Conservation (phyloP, 2,797 vertebrate species). For the Gymnoscopelus braueri region DNA sequence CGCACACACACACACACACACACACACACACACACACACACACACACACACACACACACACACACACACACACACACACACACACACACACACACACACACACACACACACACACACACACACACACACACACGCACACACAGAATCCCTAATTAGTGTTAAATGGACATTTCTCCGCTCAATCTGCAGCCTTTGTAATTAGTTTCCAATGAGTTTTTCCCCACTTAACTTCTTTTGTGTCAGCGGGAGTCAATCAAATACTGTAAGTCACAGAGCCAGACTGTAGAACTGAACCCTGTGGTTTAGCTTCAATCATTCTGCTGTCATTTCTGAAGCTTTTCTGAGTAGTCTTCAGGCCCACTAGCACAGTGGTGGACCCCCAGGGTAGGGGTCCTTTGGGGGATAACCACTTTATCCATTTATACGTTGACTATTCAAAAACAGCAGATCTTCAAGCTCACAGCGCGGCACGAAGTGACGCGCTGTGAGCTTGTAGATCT, state of each 20-base stretch:
- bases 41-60: background rate
- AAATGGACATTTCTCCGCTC: slow-evolving; percentile 38
- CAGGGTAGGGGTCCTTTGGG: no score
- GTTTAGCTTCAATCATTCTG: background rate
- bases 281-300: background rate
- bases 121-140: background rate
- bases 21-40: background rate
- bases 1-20: background rate
- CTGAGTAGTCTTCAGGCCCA: no score
- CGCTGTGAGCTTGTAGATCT: no score
- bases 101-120: background rate
- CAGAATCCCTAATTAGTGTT: slow-evolving; percentile 20
- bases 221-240: slow-evolving; percentile 15
- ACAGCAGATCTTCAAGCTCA: no score
- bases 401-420: no score
- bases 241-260: slow-evolving; percentile 31
- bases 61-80: slow-evolving; percentile 4
- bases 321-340: slow-evolving; percentile 1
- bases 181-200: slow-evolving; percentile 46
- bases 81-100: background rate
- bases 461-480: no score
- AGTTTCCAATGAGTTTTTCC: slow-evolving; percentile 27
- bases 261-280: no score
- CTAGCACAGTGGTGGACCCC: no score
- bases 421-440: no score